Percentiles rank a stretch among this genome's conserved stretches.
Evolutionary conservation across 2,888 invertebrate genomes (phyloP).

Genomic region (Calliphora vomitoria): DNA sequence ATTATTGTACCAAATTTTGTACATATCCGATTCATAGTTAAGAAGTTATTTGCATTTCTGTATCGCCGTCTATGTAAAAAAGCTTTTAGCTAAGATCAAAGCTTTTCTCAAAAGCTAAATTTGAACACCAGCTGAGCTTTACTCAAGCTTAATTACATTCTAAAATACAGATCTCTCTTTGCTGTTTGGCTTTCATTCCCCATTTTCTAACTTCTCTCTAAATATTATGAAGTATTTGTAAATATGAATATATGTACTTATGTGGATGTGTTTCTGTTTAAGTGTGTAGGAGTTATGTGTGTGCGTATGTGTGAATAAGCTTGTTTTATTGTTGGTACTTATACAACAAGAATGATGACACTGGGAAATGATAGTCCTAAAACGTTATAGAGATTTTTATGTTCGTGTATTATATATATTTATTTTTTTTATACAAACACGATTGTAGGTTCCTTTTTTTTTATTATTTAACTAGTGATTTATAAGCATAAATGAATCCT

Average conservation of each 20-base stretch:
- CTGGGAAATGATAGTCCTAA: constrained; percentile 65
- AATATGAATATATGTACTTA: too few species aligned
- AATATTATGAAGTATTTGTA: not conserved
- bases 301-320: not conserved
- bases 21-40: too few species aligned
- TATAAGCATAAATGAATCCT: constrained; percentile 63
- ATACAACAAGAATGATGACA: constrained; percentile 70
- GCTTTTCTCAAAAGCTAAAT: too few species aligned
- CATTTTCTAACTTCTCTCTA: too few species aligned
- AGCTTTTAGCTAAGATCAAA: too few species aligned
- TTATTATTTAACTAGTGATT: constrained; percentile 68
- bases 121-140: too few species aligned
- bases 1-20: too few species aligned
- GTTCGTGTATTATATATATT: constrained; percentile 26
- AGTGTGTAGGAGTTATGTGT: not conserved
- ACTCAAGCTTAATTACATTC: too few species aligned
- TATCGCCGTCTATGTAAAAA: too few species aligned
- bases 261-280: not conserved
- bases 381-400: constrained; percentile 68
- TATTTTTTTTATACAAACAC: not conserved
- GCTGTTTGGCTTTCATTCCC: too few species aligned
- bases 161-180: too few species aligned
- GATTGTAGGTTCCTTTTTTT: constrained; percentile 43
- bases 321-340: constrained; percentile 46
- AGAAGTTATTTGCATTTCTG: too few species aligned